phyloP scores from a whole-genome alignment of 2,888 invertebrate species.

The Noctuana brunneofusca region DNA sequence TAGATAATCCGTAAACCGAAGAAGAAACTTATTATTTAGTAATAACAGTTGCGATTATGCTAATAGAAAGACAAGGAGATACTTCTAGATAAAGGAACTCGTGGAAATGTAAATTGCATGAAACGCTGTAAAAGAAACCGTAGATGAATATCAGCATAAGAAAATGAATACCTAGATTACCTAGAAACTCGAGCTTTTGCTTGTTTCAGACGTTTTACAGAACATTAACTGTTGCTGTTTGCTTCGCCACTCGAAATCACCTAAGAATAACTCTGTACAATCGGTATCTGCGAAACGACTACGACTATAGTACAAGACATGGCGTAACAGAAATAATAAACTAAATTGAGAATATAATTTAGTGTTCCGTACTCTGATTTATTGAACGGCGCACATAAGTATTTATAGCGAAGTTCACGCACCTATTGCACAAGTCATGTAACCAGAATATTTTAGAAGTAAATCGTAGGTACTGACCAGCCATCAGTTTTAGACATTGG shows the following conservation, averaged over 20 bases:
- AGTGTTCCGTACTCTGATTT: slow-evolving; percentile 24
- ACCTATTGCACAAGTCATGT: slow-evolving; percentile 48
- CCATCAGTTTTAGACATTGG: slow-evolving; percentile 58
- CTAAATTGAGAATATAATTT: slow-evolving; percentile 25
- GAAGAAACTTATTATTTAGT: slow-evolving; percentile 1
- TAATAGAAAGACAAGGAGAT: slow-evolving; percentile 18
- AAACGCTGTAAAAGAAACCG: slow-evolving; percentile 19
- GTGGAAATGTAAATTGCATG: slow-evolving; percentile 24
- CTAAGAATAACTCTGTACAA: slow-evolving; percentile 29
- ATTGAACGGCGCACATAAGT: slow-evolving; percentile 21
- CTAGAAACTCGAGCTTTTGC: slow-evolving; percentile 22
- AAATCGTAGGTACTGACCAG: slow-evolving; percentile 33
- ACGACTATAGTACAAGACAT: slow-evolving; percentile 13
- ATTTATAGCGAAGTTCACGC: slow-evolving; percentile 48
- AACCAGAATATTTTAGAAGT: slow-evolving; percentile 42
- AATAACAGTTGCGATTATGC: slow-evolving; percentile 23
- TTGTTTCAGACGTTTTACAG: slow-evolving; percentile 21
- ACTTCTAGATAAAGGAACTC: slow-evolving; percentile 17
- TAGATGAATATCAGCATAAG: slow-evolving; percentile 22
- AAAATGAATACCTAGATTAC: slow-evolving; percentile 29
- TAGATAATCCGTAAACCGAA: not conserved
- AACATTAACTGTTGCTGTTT: slow-evolving; percentile 24
- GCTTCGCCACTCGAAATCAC: slow-evolving; percentile 30
- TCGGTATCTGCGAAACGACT: slow-evolving; percentile 16
- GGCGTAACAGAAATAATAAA: slow-evolving; percentile 27